phyloP scores from a whole-genome alignment of 2,113 vertebrate species.

The Colaptes auratus region DNA sequence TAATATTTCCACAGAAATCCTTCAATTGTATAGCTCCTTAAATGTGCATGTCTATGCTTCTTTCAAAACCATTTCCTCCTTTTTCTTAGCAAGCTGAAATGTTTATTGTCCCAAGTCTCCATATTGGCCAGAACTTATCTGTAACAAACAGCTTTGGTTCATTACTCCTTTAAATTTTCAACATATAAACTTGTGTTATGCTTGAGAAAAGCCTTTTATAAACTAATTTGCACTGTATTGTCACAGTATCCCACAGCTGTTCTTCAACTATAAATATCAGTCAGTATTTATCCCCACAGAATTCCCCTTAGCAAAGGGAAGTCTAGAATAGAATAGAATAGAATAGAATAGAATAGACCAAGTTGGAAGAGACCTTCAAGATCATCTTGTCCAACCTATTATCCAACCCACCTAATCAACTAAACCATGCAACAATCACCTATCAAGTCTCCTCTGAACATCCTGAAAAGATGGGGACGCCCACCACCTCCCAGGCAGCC shows the following conservation, averaged over 20 bases:
- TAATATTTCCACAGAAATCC: neutral
- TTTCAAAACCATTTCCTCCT: neutral
- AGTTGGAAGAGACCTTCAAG: too few species aligned
- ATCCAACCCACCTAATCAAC: too few species aligned
- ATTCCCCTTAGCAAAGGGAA: neutral
- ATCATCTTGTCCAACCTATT: too few species aligned
- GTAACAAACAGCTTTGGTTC: neutral
- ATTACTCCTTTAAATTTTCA: neutral
- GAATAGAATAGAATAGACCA: too few species aligned
- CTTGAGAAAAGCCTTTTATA: neutral
- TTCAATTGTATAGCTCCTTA: neutral
- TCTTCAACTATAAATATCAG: neutral
- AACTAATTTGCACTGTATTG: neutral
- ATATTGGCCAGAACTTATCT: neutral
- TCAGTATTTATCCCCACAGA: neutral
- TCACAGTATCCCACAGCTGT: neutral
- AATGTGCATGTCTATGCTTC: neutral
- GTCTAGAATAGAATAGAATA: neutral
- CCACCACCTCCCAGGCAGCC: too few species aligned
- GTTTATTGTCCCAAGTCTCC: neutral
- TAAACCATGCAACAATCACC: too few species aligned
- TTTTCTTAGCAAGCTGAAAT: neutral
- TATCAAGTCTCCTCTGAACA: too few species aligned
- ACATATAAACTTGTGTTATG: neutral
- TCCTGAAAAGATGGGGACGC: too few species aligned